Evolutionary conservation across 1,140 invertebrate species (phyloP), one percentile per base, ranked within the genome.

Genomic region (Papilio polyxenes): DNA sequence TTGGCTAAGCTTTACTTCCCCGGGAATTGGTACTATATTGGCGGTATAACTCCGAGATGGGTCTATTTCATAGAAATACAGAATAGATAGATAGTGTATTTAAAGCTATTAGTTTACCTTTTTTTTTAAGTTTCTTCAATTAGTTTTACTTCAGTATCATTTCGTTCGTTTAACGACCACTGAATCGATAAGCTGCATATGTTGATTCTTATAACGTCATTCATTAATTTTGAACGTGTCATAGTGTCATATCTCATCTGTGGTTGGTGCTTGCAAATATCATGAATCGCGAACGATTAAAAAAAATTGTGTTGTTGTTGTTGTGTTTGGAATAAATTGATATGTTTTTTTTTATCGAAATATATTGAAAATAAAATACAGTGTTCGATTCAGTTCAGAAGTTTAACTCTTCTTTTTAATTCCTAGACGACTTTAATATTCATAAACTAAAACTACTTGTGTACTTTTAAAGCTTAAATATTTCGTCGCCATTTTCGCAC

Each of bases 401-500:
- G 11, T 72, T 72, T 37, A 72, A 23, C 6, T 62, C 53, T 79
- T 40, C 53, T 59, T 62, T 31, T 53, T n/a, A 23, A 59, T 15
- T 40, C 31, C 11, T 37, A 79, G 8, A 77, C 31, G 51, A 79
- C 51, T 79, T 48, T 78, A 31, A 53, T 77, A 78, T 62, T 69
- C 62, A 10, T 69, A 20, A 80, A 80, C 78, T 69, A 69, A 79
- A 80, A 44, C 37, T 65, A 80, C 78, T 80, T 81, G 44, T 84
- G 85, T 85, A 81, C 83, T 82, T 83, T 76, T 82, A 82, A 80
- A 83, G 75, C 78, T 84, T 76, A 77, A 86, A 82, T 84, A 84
- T 81, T 87, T 85, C 85, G 86, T 90, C 90, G 91, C 91, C 91
- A 92, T 92, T 92, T 92, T 92, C 90, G 88, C 88, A 92, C 87